Conservation (phyloP, 2,888 invertebrate genomes). For the Trissonchulus sp. region DNA sequence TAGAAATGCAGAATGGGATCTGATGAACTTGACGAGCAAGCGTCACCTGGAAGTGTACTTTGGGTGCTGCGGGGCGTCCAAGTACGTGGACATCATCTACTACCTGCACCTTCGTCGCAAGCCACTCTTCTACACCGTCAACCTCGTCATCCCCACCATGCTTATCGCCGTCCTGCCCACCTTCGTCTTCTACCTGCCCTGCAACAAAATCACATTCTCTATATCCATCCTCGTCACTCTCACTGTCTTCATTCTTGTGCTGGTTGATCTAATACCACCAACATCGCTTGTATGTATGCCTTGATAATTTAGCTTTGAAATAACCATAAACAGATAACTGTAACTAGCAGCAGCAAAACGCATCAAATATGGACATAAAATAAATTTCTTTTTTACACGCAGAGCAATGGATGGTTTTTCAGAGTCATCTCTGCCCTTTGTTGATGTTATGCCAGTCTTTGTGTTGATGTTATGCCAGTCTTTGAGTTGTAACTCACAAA, state of each 20-base stretch:
- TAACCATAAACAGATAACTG: no score
- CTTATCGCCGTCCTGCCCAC: constrained; percentile 38
- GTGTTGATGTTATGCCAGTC: no score
- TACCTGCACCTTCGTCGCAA: constrained; percentile 46
- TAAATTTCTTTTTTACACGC: no score
- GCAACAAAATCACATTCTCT: constrained; percentile 35
- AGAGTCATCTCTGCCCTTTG: no score
- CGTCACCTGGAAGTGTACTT: constrained; percentile 48
- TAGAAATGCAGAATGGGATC: constrained; percentile 49
- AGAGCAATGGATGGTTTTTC: no score
- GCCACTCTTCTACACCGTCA: constrained; percentile 49
- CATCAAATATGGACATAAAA: no score
- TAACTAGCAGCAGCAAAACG: no score
- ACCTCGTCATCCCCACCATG: constrained; percentile 44
- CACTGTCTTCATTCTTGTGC: constrained; percentile 52
- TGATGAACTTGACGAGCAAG: constrained; percentile 44
- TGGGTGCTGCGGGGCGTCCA: constrained; percentile 49
- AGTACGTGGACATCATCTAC: constrained; percentile 50
- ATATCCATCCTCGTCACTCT: constrained; percentile 51
- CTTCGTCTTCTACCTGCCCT: constrained; percentile 26
- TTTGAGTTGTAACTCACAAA: no score
- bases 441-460: no score
- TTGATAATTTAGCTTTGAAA: no score
- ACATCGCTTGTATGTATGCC: no score
- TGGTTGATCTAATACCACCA: constrained; percentile 47